These are phyloP conservation scores for Colaptes auratus DNA, from an alignment of 2,113 vertebrate species.

Conservation along the genomic window DNA sequence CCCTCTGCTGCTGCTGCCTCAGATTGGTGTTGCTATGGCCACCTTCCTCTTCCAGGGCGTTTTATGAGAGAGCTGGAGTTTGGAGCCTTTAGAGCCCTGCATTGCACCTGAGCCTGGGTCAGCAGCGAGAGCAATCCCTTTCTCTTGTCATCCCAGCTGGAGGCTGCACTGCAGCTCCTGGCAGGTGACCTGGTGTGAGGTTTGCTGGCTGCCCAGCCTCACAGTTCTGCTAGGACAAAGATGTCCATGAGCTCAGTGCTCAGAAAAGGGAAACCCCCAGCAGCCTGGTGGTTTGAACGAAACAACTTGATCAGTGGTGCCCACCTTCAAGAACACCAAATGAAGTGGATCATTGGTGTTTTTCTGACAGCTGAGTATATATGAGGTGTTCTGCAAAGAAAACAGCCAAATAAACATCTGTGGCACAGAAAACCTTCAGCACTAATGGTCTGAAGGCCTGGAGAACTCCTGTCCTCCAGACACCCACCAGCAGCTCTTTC, in stretches of 20 bases:
- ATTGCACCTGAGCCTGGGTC: background rate
- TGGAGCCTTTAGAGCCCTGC: background rate
- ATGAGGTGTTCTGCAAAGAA: background rate
- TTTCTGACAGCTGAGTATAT: background rate
- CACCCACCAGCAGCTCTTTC: too few relatives aligned
- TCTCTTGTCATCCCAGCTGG: background rate
- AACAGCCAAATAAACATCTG: background rate
- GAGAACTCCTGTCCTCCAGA: too few relatives aligned
- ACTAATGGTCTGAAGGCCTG: too few relatives aligned
- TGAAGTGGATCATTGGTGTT: background rate
- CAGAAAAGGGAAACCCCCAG: background rate
- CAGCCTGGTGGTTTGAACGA: background rate
- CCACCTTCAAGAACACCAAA: background rate
- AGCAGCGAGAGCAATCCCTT: background rate
- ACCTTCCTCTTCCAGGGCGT: background rate
- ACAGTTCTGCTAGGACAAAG: background rate
- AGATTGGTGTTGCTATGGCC: constrained; percentile 1
- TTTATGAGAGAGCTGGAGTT: background rate
- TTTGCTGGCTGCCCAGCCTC: background rate
- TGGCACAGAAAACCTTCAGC: background rate
- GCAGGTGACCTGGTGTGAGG: background rate
- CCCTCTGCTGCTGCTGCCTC: background rate
- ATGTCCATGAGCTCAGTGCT: background rate
- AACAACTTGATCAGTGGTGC: background rate
- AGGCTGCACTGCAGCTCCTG: background rate